Base-by-base conservation (phyloP, 2,113 vertebrate species). In the Osmerus mordax region DNA sequence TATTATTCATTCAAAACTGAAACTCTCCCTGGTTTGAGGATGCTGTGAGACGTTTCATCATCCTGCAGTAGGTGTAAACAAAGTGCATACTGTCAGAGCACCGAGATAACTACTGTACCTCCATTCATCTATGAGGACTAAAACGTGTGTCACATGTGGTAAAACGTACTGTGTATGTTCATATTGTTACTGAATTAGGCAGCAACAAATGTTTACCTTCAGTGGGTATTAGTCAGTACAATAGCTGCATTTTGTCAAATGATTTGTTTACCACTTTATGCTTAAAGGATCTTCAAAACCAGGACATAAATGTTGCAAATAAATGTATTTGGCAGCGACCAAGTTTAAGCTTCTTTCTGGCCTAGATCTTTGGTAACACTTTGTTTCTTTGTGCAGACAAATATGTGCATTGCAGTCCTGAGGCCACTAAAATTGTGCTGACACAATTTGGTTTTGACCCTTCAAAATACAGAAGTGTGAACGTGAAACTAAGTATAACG, bases 311-410 rank as follows among this genome's bases (percentile, higher is more conserved):
- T 70, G 77, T 84, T 78, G 71, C 71, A 84, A 80, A 87, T 82
- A 16, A 87, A 86, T 89, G 68, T 89, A 81, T 82, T 79, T 85
- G 85, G 87, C 85, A 78, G 76, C 79, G 18, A 72, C 69, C 16
- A 0, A 0, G 53, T 54, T 56, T 91, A 90, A 90, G 86, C 88
- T 78, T 70, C 86, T 90, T 85, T 88, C 83, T 86, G 78, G 69
- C 77, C 77, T 65, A 71, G 74, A 84, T 80, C 52, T 61, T 18
- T 23, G 21, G 51, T 72, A 75, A 53, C 65, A 83, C 75, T 80
- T 65, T 72, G 69, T 52, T 71, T 75, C 78, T 84, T 84, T 85
- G 77, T 79, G 75, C 67, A 76, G 72, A 83, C 69, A 77, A 65
- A 73, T 67, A 66, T 51, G 69, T 76, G 61, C 11, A 81, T 69